Percentiles rank a stretch among this genome's conserved stretches.
Conservation (phyloP, 1,140 invertebrate genomes). For the Zaprionus ghesquierei region DNA sequence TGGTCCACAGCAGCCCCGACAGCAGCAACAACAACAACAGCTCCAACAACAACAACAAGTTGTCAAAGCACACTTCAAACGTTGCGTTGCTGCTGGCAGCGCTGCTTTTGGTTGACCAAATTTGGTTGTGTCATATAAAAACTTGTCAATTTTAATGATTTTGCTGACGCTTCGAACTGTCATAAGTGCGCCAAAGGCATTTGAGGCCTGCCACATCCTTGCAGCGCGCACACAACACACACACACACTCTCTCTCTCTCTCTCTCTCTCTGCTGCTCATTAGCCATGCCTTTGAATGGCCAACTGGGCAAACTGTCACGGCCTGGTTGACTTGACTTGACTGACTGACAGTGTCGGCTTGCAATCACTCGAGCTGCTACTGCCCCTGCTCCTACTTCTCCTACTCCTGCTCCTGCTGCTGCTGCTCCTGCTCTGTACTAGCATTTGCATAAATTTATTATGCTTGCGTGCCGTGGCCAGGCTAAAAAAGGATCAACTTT, state of each 20-base stretch:
- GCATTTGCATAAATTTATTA: constrained; percentile 73
- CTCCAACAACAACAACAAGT: constrained; percentile 51
- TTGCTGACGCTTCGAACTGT: constrained; percentile 82
- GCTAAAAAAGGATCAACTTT: constrained; percentile 31
- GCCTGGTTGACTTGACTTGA: neutral
- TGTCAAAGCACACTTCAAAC: constrained; percentile 67
- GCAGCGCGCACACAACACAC: neutral
- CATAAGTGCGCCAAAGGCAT: constrained; percentile 78
- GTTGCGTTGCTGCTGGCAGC: constrained; percentile 61
- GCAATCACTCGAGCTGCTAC: constrained; percentile 32
- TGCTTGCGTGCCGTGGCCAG: constrained; percentile 56
- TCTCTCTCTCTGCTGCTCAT: constrained; percentile 54
- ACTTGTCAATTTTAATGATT: constrained; percentile 83
- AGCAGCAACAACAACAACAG: constrained; percentile 33
- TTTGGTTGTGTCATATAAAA: constrained; percentile 76
- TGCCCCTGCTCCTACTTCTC: no score
- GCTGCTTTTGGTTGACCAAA: constrained; percentile 63
- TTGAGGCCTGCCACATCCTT: constrained; percentile 44
- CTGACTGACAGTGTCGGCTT: constrained; percentile 46
- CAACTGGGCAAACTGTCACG: constrained; percentile 36
- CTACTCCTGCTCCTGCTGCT: neutral
- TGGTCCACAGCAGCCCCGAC: constrained; percentile 47
- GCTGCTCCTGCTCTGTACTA: neutral
- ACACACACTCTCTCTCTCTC: neutral
- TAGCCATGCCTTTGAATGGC: constrained; percentile 59